Evolutionary conservation across 1,140 invertebrate genomes (phyloP).

Genomic region (Pollicipes pollicipes): DNA sequence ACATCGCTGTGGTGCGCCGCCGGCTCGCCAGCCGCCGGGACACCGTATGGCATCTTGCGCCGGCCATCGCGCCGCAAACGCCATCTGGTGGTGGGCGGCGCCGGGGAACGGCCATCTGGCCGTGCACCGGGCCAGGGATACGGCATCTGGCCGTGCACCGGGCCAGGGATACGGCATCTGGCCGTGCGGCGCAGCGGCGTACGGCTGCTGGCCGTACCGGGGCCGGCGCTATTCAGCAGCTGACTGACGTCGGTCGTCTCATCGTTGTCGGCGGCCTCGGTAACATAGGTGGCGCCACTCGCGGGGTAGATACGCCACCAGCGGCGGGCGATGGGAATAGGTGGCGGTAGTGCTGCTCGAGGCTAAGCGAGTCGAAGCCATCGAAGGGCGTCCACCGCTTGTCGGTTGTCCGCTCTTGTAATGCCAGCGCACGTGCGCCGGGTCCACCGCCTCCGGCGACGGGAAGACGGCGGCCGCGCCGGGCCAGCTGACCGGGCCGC

Average conservation of each 20-base stretch:
- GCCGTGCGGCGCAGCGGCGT: constrained; percentile 21
- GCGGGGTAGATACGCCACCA: no score
- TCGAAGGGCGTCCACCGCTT: constrained; percentile 51
- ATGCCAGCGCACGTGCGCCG: constrained; percentile 48
- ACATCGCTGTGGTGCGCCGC: neutral
- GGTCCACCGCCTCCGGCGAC: constrained; percentile 30
- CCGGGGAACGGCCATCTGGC: no score
- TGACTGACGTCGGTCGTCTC: constrained; percentile 10
- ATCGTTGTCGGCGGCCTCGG: constrained; percentile 8
- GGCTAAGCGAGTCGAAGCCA: constrained; percentile 50
- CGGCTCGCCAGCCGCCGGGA: neutral
- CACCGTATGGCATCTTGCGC: no score
- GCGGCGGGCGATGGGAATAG: constrained; percentile 21
- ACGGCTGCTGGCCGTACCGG: constrained; percentile 8
- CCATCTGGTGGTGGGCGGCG: neutral
- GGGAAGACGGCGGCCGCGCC: neutral
- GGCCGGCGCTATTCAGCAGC: constrained; percentile 4
- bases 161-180: no score
- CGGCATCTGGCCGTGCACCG: no score
- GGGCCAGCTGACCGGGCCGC: neutral
- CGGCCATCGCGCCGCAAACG: no score
- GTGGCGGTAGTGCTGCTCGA: constrained; percentile 41
- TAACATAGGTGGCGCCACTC: neutral
- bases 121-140: no score
- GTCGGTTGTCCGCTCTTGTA: constrained; percentile 41